Base-by-base conservation (phyloP, 2,888 invertebrate species). In the Metalampra italica region DNA sequence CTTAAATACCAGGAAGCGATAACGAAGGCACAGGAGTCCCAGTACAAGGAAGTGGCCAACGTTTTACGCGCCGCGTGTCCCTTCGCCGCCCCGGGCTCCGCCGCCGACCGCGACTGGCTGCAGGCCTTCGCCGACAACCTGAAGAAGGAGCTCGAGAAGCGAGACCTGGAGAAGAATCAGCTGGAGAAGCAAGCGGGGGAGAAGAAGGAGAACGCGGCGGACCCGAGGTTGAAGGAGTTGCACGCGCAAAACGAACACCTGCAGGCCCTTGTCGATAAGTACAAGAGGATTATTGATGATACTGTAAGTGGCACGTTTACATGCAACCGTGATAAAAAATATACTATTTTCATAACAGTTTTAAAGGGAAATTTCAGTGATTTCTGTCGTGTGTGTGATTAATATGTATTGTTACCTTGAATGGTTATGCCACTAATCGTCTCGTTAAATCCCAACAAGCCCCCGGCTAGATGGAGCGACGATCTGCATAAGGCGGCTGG, bases 221-320 rank as follows among this genome's bases (percentile, higher is more conserved):
- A 54, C 1, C 63, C 69, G 11, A 66, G 78, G 9, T 54, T 91
- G 53, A 67, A 78, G 45, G 92, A 93, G 36, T 74, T 93, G 51
- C 75, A 82, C 51, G 80, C 89, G 59, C 91, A 93, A 70, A 94
- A 93, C 72, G 90, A 91, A 62, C 92, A 92, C 59, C 80, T 95
- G 59, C 92, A 92, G 66, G 85, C 84, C 40, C 90, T 92, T 68
- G 92, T 93, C 45, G 91, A 91, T 55, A 91, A 94, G 75, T 94
- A 95, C 71, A 94, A 94, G 80, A 91, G 86, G 67, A 92, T 94
- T 60, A 94, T 96, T 56, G 92, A 92, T 59, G 94, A 95, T 70
- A 95, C 95, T 60, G 95, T 95, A 75, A 90, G 92, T 90, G 51
- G 54, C n/a, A 22, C 22, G 22, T 22, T 22, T 5, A 22, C 22